phyloP scores from a whole-genome alignment of 2,888 invertebrate species.

The Cryptocephalus primarius region DNA sequence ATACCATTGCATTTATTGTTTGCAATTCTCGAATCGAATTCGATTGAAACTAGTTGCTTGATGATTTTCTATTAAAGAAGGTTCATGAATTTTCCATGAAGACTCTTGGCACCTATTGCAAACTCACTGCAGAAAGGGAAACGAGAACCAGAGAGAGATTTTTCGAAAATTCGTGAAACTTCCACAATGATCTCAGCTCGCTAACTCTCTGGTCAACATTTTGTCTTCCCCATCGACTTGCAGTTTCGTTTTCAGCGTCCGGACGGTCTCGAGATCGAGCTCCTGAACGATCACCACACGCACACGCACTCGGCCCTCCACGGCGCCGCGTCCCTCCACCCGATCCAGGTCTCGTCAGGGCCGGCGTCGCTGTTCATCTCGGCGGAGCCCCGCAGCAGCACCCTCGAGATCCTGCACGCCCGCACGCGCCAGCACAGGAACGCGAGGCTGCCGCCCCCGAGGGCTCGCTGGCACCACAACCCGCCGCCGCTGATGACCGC shows the following conservation, averaged over 20 bases:
- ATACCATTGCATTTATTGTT: too few species aligned
- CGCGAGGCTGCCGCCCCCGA: constrained; percentile 23
- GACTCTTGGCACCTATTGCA: too few species aligned
- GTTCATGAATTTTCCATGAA: too few species aligned
- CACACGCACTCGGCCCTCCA: constrained; percentile 26
- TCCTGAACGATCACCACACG: constrained; percentile 31
- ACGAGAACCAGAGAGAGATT: too few species aligned
- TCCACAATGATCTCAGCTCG: too few species aligned
- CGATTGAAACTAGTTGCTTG: too few species aligned
- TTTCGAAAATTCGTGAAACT: too few species aligned
- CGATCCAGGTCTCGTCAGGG: constrained; percentile 12
- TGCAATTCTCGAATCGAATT: too few species aligned
- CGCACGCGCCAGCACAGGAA: constrained; percentile 38
- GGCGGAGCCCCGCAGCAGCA: constrained; percentile 36
- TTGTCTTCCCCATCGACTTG: too few species aligned
- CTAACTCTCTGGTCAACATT: too few species aligned
- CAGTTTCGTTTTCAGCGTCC: constrained; percentile 22
- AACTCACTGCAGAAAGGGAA: too few species aligned
- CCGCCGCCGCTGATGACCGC: constrained; percentile 21
- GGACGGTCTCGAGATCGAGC: constrained; percentile 33
- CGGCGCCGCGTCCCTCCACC: constrained; percentile 28
- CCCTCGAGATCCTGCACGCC: constrained; percentile 37
- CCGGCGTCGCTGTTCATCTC: constrained; percentile 33
- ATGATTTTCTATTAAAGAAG: too few species aligned
- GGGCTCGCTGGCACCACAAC: constrained; percentile 39